A percentile compares a stretch with the other conserved stretches of the same genome.
Evolutionary conservation across 2,888 invertebrate species (phyloP).

Genomic region (Sarcophaga caerulescens): DNA sequence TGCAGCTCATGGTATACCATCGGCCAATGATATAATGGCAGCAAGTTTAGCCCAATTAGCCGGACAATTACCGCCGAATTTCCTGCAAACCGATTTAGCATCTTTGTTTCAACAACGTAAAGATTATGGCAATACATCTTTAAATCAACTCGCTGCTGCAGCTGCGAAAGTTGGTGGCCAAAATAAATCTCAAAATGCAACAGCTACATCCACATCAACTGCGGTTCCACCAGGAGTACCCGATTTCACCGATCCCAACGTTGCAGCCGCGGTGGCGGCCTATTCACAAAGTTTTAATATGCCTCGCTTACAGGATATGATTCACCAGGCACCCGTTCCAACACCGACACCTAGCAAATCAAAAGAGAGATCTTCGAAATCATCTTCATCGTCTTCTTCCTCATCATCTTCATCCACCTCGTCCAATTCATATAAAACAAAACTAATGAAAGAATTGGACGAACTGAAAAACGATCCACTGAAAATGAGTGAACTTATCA

Average conservation of each 20-base stretch:
- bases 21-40: conserved; percentile 80
- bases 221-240: conserved; percentile 54
- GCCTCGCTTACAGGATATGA: conserved; percentile 71
- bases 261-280: conserved; percentile 76
- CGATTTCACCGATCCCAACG: conserved; percentile 75
- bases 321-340: conserved; percentile 60
- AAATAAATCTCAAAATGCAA: conserved; percentile 70
- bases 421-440: conserved; percentile 80
- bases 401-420: conserved; percentile 77
- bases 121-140: conserved; percentile 79
- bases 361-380: conserved; percentile 77
- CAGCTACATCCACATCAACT: conserved; percentile 47
- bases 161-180: conserved; percentile 79
- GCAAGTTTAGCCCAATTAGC: conserved; percentile 80
- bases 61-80: conserved; percentile 79
- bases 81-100: conserved; percentile 79
- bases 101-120: conserved; percentile 79
- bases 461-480: conserved; percentile 80
- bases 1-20: conserved; percentile 69
- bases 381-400: conserved; percentile 76
- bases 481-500: conserved; percentile 80
- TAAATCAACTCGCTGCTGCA: conserved; percentile 79
- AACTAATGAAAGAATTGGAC: conserved; percentile 80
- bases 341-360: conserved; percentile 71
- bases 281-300: conserved; percentile 78